phyloP scores from a whole-genome alignment of 2,888 invertebrate species.

The Bruchidius siliquastri region DNA sequence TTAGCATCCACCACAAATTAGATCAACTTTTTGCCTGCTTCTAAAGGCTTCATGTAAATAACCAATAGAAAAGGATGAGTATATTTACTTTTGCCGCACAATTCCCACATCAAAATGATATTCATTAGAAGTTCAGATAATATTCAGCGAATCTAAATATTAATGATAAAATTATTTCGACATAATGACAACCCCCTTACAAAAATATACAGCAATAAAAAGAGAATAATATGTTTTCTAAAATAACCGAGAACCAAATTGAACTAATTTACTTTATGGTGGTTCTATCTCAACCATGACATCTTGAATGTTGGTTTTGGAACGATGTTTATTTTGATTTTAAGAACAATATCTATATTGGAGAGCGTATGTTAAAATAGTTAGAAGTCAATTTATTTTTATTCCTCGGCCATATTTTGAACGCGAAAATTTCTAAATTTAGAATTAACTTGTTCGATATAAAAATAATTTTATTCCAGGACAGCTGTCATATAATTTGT shows the following conservation, averaged over 20 bases:
- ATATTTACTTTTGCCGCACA: too few species aligned
- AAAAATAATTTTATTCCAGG: neutral
- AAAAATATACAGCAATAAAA: neutral
- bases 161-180: too few species aligned
- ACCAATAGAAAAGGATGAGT: too few species aligned
- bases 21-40: too few species aligned
- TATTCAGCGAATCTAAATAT: too few species aligned
- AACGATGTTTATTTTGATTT: neutral
- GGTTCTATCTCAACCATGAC: neutral
- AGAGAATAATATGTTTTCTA: neutral
- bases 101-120: too few species aligned
- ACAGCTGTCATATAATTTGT: neutral
- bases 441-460: neutral
- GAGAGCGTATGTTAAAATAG: neutral
- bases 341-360: neutral
- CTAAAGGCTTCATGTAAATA: too few species aligned
- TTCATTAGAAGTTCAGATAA: too few species aligned
- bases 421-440: neutral
- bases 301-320: neutral
- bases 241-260: neutral
- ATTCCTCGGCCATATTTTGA: neutral
- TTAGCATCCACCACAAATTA: too few species aligned
- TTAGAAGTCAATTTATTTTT: neutral
- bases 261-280: neutral
- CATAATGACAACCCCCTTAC: neutral